phyloP scores from a whole-genome alignment of 2,888 invertebrate genomes.

The Acronicta leporina region DNA sequence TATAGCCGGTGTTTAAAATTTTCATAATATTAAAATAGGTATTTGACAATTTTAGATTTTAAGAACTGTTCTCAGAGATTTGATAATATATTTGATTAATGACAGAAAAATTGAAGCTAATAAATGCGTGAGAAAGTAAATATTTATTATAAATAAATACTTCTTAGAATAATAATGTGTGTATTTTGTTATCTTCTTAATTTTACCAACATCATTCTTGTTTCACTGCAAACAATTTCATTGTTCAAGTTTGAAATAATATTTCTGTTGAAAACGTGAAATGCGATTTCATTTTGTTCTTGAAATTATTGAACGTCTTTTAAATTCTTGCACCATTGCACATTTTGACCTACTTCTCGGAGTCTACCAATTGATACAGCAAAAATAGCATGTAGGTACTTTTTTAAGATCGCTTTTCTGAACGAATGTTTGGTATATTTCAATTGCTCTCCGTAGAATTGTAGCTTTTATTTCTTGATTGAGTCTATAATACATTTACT shows the following conservation, averaged over 20 bases:
- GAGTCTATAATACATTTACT: not conserved
- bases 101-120: no score
- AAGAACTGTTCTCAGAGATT: no score
- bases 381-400: conserved; percentile 5
- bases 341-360: conserved; percentile 21
- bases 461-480: not conserved
- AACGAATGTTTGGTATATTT: not conserved
- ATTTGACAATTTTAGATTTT: not conserved
- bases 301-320: conserved; percentile 17
- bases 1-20: not conserved
- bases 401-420: not conserved
- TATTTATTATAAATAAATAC: no score
- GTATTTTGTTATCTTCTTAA: no score
- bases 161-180: no score
- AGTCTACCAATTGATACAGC: conserved; percentile 10
- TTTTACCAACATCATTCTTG: no score
- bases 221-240: not conserved
- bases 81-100: no score
- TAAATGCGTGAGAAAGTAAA: no score
- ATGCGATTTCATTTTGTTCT: conserved; percentile 14
- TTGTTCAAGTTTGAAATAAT: not conserved
- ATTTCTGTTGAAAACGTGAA: conserved; percentile 1
- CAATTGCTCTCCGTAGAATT: not conserved
- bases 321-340: conserved; percentile 18
- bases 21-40: no score